A percentile compares a stretch with the other conserved stretches of the same genome.
phyloP scores from a whole-genome alignment of 2,797 vertebrate genomes.

The Danio choprae region DNA sequence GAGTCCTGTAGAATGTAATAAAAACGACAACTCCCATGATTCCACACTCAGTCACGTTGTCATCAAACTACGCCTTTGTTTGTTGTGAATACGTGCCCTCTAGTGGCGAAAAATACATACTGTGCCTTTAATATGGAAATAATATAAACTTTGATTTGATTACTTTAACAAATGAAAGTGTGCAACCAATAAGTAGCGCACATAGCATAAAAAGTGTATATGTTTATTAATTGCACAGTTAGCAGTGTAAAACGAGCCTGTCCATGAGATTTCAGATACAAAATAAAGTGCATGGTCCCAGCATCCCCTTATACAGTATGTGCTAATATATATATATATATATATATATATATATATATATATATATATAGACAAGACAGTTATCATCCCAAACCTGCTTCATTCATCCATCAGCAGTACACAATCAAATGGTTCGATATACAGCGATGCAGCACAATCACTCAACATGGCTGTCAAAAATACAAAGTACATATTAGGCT shows the following conservation, averaged over 20 bases:
- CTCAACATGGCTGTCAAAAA: background rate
- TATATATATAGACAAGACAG: no score
- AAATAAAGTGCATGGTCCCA: conserved; percentile 43
- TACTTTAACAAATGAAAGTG: no score
- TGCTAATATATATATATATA: background rate
- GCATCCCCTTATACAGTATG: background rate
- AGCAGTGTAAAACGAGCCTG: conserved; percentile 32
- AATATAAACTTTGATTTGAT: no score
- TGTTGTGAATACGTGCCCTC: no score
- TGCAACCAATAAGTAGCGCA: no score
- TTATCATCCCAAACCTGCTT: background rate
- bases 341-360: no score
- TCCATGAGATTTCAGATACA: conserved; percentile 22
- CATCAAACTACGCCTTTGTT: no score
- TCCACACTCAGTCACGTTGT: no score
- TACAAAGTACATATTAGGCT: conserved; percentile 17
- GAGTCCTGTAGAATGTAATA: no score
- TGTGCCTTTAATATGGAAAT: no score
- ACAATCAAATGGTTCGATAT: conserved; percentile 3
- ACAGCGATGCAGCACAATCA: conserved; percentile 1
- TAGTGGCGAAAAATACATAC: no score
- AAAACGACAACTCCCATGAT: no score
- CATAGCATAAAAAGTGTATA: conserved; percentile 2
- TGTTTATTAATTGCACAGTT: conserved; percentile 32
- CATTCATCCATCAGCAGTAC: conserved; percentile 9